Evolutionary conservation across 1,140 invertebrate species (phyloP).

Genomic region (Phortica variegata): DNA sequence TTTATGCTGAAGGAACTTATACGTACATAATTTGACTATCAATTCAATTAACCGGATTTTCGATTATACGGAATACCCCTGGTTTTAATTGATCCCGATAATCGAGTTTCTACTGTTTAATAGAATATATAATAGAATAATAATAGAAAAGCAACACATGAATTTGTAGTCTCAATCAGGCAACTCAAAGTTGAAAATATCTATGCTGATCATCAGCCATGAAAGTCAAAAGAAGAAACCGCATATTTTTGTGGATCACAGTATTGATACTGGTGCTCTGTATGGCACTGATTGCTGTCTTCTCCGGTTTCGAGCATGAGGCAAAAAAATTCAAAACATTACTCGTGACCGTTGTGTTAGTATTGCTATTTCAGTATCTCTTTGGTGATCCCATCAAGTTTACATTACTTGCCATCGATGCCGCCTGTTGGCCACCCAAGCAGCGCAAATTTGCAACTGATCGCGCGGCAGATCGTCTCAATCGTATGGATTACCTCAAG

Average conservation of each 20-base stretch:
- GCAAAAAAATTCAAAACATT: conserved; percentile 28
- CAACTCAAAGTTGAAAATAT: background rate
- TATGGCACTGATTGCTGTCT: conserved; percentile 7
- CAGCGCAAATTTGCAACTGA: conserved; percentile 3
- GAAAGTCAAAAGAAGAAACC: conserved; percentile 6
- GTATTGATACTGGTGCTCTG: conserved; percentile 7
- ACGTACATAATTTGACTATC: no score
- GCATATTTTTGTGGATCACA: conserved; percentile 5
- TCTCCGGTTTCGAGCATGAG: conserved; percentile 32
- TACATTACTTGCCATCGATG: conserved; percentile 3
- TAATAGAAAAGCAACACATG: no score
- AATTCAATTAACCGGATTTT: no score
- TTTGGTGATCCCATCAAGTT: conserved; percentile 31
- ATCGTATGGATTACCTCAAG: conserved; percentile 19
- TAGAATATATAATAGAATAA: no score
- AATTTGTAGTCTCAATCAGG: no score
- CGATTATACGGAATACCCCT: no score
- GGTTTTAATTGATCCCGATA: no score
- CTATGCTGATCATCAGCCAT: background rate
- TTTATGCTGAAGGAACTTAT: no score
- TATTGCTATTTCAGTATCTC: conserved; percentile 28
- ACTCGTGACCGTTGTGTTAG: conserved; percentile 20
- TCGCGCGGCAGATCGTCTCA: conserved; percentile 5
- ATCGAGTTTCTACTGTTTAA: no score
- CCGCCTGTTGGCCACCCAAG: conserved; percentile 1